Evolutionary conservation across 23 tunicate genomes (phyloP).

Genomic region (Styela clava): DNA sequence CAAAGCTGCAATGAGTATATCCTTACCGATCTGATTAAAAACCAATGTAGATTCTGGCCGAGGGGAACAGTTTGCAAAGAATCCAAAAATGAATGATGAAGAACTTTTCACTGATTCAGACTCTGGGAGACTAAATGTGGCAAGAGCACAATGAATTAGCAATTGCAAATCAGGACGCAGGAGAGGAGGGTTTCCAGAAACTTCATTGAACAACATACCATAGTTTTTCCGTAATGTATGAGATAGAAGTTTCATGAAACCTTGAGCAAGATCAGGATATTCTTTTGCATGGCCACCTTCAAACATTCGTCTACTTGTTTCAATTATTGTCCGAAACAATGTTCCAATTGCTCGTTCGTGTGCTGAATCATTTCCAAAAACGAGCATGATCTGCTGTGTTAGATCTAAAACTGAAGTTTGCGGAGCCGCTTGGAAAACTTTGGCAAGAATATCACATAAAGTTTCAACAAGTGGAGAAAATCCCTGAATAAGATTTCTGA

Average conservation of each 20-base stretch:
- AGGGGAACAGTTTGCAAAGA: conserved; percentile 16
- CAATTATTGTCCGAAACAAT: conserved; percentile 28
- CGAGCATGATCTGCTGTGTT: conserved; percentile 65
- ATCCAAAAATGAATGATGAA: conserved; percentile 42
- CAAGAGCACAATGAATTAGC: conserved; percentile 52
- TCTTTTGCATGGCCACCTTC: conserved; percentile 17
- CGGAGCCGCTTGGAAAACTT: conserved; percentile 56
- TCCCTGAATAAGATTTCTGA: conserved; percentile 58
- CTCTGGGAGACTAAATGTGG: conserved; percentile 55
- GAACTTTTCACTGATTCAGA: conserved; percentile 60
- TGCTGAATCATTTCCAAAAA: conserved; percentile 45
- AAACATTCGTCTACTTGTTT: conserved; percentile 29
- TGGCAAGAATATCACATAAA: conserved; percentile 61
- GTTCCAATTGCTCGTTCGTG: conserved; percentile 23
- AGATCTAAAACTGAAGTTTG: conserved; percentile 61
- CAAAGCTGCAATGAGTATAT: conserved; percentile 35
- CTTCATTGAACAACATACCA: neutral
- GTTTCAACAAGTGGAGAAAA: conserved; percentile 43
- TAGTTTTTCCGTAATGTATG: conserved; percentile 20
- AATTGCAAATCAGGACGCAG: neutral
- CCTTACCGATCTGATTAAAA: conserved; percentile 28
- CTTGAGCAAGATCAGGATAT: conserved; percentile 79
- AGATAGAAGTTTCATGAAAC: conserved; percentile 45
- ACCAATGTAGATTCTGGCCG: conserved; percentile 16
- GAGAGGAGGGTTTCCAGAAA: conserved; percentile 6